Base-by-base conservation (phyloP, 2,888 invertebrate genomes). In the Cheilosia impressa region DNA sequence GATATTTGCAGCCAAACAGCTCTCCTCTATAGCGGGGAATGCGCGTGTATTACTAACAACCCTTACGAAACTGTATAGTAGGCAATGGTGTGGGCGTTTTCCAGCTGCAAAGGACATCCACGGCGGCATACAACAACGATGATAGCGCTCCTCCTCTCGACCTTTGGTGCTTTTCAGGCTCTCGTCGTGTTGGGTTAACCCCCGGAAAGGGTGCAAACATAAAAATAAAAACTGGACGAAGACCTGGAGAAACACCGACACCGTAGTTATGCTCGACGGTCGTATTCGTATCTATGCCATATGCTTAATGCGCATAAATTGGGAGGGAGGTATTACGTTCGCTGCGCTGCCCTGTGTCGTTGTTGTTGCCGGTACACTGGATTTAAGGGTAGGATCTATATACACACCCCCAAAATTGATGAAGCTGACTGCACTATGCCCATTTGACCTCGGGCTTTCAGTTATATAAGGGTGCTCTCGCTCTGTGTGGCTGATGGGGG, bases 281-380 rank as follows among this genome's bases (percentile, higher is more conserved):
- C 75, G 55, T 76, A 71, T 76, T 79, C 75, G 60, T 71, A 71
- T 76, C 75, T 52, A 71, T 81, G 76, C 43, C 81, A 72, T 81
- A 85, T 85, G 85, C 63, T 80, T 77, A 81, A 50, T 85, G 85
- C 85, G 85, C 85, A 85, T 81, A 85, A 85, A 81, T 85, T 72
- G 53, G 76, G 81, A 85, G 85, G 85, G 81, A 85, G 85, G 81
- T 81, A 85, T 85, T 85, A 81, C 85, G 81, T 77, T 77, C 27
- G 68, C 80, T 72, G 85, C 41, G 45, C 63, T 71, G 62, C 55
- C 52, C 62, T 71, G 57, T 50, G 55, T 17, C 6, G 15, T 63
- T 43, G 73, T 83, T 83, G 83, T 79, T 79, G 79, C 60, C 53
- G 57, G 43, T 68, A 38, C 34, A 55, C 27, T 47, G 53, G 50